These are phyloP conservation scores for Merodon equestris DNA, from an alignment of 2,888 invertebrate species.

Conservation along the genomic window DNA sequence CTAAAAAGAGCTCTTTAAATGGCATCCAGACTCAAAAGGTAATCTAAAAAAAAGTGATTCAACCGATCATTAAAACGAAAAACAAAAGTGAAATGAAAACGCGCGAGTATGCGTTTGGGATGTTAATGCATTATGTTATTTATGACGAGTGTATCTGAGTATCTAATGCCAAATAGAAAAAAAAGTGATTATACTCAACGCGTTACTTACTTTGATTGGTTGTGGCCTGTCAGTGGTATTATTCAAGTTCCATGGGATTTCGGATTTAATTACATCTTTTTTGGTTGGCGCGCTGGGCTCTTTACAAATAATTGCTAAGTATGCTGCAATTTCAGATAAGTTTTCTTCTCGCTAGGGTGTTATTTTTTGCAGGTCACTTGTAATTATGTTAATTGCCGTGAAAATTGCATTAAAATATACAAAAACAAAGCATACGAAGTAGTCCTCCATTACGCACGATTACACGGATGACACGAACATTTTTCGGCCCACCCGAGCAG, in stretches of 20 bases:
- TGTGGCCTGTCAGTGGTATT: conserved; percentile 27
- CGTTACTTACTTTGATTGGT: conserved; percentile 42
- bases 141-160: no score
- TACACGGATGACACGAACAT: conserved; percentile 26
- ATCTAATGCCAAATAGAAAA: no score
- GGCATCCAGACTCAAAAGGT: no score
- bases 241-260: conserved; percentile 17
- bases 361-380: conserved; percentile 47
- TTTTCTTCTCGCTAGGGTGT: conserved; percentile 26
- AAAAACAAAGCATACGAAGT: conserved; percentile 20
- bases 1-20: no score
- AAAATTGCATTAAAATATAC: conserved; percentile 7
- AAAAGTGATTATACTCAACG: no score
- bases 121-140: not conserved
- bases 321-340: conserved; percentile 17
- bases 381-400: conserved; percentile 46
- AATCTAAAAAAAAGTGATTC: no score
- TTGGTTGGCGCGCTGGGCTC: not conserved
- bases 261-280: conserved; percentile 24
- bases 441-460: conserved; percentile 9
- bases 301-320: conserved; percentile 10
- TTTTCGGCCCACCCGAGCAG: conserved; percentile 54
- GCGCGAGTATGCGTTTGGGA: no score
- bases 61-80: no score
- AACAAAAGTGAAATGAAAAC: no score